Evolutionary conservation across 2,113 vertebrate genomes (phyloP).

Genomic region (Hemicordylus capensis): DNA sequence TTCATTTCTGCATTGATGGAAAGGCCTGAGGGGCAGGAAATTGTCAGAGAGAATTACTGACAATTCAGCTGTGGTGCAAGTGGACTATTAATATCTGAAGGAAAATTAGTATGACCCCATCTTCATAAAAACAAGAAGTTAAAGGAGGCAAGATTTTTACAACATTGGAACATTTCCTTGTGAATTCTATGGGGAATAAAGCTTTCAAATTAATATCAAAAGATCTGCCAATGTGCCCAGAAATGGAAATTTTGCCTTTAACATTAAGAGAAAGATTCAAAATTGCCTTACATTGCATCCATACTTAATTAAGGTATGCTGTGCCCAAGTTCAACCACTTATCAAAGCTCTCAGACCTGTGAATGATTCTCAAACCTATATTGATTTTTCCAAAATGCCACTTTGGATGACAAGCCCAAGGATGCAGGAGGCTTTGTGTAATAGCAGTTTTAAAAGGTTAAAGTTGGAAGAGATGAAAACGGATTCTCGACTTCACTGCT

Average conservation of each 20-base stretch:
- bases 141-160: neutral
- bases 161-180: neutral
- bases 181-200: constrained; percentile 11
- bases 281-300: constrained; percentile 23
- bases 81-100: too few relatives aligned
- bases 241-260: constrained; percentile 19
- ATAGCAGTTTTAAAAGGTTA: constrained; percentile 39
- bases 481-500: constrained; percentile 17
- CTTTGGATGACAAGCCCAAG: neutral
- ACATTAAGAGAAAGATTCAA: neutral
- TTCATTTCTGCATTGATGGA: neutral
- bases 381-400: neutral
- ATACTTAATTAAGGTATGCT: constrained; percentile 11
- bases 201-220: constrained; percentile 2
- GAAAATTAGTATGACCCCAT: too few relatives aligned
- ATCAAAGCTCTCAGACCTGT: constrained; percentile 12
- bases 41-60: neutral
- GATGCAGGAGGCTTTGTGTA: neutral
- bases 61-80: too few relatives aligned
- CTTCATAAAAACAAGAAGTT: neutral
- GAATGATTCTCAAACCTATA: constrained; percentile 1
- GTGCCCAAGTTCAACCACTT: constrained; percentile 14
- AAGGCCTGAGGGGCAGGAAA: neutral
- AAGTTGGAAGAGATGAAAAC: constrained; percentile 36
- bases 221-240: neutral